phyloP scores from a whole-genome alignment of 2,888 invertebrate species.

The Corbicula japonica region DNA sequence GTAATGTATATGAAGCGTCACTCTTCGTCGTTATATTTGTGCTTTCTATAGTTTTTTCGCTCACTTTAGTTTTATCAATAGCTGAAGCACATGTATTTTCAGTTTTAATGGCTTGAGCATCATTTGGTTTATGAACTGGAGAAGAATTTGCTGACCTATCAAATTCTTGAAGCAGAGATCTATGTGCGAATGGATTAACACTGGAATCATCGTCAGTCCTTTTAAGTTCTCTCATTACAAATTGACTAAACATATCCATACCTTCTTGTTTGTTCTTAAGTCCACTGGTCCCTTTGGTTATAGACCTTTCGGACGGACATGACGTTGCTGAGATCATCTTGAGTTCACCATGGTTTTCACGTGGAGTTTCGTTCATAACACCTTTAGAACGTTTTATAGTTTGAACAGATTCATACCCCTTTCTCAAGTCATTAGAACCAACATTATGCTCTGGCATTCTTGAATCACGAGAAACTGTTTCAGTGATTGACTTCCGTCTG shows the following conservation, averaged over 20 bases:
- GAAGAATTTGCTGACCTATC: constrained; percentile 63
- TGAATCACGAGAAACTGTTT: no score
- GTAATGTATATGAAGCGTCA: constrained; percentile 43
- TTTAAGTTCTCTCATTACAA: constrained; percentile 55
- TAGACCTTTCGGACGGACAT: constrained; percentile 58
- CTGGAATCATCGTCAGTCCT: constrained; percentile 50
- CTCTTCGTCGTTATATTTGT: constrained; percentile 2
- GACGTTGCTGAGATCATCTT: constrained; percentile 29
- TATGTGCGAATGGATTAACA: constrained; percentile 61
- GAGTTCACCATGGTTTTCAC: no score
- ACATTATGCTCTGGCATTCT: no score
- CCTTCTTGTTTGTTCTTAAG: constrained; percentile 26
- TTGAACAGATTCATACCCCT: no score
- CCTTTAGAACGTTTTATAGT: no score
- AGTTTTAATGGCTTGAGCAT: neutral
- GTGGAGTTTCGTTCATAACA: no score
- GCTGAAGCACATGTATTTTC: neutral
- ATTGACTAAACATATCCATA: constrained; percentile 44
- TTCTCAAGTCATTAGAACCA: no score
- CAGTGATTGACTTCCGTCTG: no score
- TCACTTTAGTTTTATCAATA: neutral
- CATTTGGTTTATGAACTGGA: constrained; percentile 11
- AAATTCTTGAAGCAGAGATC: constrained; percentile 58
- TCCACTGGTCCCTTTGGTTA: constrained; percentile 71
- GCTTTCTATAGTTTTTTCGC: neutral